These are phyloP conservation scores for Cetonia aurata DNA, from an alignment of 2,888 invertebrate species.

Conservation along the genomic window DNA sequence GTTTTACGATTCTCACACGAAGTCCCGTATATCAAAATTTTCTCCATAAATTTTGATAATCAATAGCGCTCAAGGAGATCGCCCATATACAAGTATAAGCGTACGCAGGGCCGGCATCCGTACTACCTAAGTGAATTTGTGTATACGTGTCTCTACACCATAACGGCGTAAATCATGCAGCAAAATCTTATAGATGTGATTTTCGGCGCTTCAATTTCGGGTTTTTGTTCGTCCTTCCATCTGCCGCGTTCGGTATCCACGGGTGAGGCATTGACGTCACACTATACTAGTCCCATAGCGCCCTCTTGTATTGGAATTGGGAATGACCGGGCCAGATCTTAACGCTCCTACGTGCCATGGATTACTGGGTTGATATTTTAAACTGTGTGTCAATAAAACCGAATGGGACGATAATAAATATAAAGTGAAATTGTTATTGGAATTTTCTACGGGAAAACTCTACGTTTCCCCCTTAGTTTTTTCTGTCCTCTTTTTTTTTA, in stretches of 20 bases:
- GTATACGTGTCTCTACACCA: too few relatives aligned
- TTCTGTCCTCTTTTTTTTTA: neutral
- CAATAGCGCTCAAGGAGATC: slow-evolving; percentile 16
- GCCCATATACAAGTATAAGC: neutral
- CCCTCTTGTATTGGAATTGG: slow-evolving; percentile 37
- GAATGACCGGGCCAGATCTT: slow-evolving; percentile 51
- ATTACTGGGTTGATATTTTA: slow-evolving; percentile 62
- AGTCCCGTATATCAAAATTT: slow-evolving; percentile 21
- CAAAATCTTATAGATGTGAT: too few relatives aligned
- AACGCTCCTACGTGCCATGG: slow-evolving; percentile 59
- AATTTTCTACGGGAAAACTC: slow-evolving; percentile 48
- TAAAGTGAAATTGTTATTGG: slow-evolving; percentile 63
- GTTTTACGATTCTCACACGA: slow-evolving; percentile 22
- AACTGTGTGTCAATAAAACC: slow-evolving; percentile 62
- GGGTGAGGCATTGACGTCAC: too few relatives aligned
- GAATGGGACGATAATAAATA: slow-evolving; percentile 62
- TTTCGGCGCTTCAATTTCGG: too few relatives aligned
- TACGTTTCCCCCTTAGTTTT: slow-evolving; percentile 16
- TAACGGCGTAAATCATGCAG: too few relatives aligned
- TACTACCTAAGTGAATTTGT: too few relatives aligned
- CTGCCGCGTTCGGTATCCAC: too few relatives aligned
- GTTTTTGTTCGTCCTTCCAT: too few relatives aligned
- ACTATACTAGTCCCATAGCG: too few relatives aligned
- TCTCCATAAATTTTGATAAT: slow-evolving; percentile 24
- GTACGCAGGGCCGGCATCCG: neutral